Base-by-base conservation (phyloP, 2,797 vertebrate genomes). In the Gymnothorax reevesii region DNA sequence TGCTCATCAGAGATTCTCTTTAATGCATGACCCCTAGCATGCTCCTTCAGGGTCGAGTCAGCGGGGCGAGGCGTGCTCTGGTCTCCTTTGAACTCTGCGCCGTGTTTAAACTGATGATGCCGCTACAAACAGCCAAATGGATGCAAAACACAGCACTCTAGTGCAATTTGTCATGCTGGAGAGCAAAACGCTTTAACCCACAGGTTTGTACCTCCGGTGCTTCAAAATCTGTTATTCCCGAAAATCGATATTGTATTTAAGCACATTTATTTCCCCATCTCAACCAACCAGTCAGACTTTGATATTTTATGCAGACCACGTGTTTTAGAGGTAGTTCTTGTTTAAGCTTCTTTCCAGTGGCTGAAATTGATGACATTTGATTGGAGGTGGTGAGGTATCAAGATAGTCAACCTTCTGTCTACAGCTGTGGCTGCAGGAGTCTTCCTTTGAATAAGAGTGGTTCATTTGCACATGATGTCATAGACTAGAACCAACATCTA, bases 1-100 rank as follows among this genome's bases (percentile, higher is more conserved):
- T 49, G 77, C 77, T 80, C 77, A 80, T 80, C 49, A 55, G 77
- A 55, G 49, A 80, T 80, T 80, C 77, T 80, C 49, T 80, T 55
- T 80, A 55, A 80, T 55, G 77, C 49, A 10, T 2, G 20, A 52
- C 77, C 52, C 22, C 77, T 20, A 80, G 77, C 4, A n/a, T 20
- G 77, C 52, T 54, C 49, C 49, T 54, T 55, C 77, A 80, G 49
- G 77, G 77, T 52, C 77, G n/a, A 52, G 25, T 6, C 49, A 55
- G 77, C 52, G 10, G 77, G 6, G 1, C 20, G 77, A 80, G 17
- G 20, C 17, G 7, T 9, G 52, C 49, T 80, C 10, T 22, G 49
- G 20, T 52, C 77, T 80, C 20, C 52, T 80, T 80, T 80, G 77
- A 80, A 55, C 77, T 55, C 49, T 10, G 77, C 55, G 77, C 55